Base-by-base conservation (phyloP, 2,888 invertebrate species). In the Xanthia togata region DNA sequence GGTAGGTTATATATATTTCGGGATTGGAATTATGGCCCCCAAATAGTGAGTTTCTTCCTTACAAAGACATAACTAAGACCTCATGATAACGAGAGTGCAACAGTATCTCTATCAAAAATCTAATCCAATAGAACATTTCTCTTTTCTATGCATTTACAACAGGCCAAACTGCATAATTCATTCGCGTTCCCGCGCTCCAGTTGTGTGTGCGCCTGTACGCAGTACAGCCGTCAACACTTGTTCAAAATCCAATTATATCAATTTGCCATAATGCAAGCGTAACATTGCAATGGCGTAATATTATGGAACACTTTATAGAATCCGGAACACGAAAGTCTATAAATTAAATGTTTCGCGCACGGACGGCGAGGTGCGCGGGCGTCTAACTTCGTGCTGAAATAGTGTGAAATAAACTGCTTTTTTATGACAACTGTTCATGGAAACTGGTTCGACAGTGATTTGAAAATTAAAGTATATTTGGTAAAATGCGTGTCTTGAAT, bases 261-360 rank as follows among this genome's bases (percentile, higher is more conserved):
- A 85, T 85, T 83, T 82, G 68, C 70, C 62, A 68, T 72, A 71
- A 77, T 71, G 73, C 76, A 83, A 81, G 82, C 82, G 78, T 83
- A 88, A 85, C 79, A 82, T 82, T 82, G 73, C 73, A 83, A 86
- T 84, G 68, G 64, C 79, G 87, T 87, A 86, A 86, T 84, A 88
- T 88, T 89, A 89, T 86, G 82, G 86, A 89, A 90, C 77, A 78
- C 70, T 82, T 79, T 70, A 76, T 79, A 82, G 88, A 87, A 89
- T 88, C 85, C 88, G 89, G 87, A 90, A 89, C 76, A 82, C 82
- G 79, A 83, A 83, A 81, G 79, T 62, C 70, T 81, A 81, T 83
- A 84, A 87, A 89, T 87, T 81, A 77, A 83, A 83, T 73, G 85
- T 82, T 88, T 85, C 70, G 83, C 82, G 84, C 89, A 86, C 87